Evolutionary conservation across 2,797 vertebrate genomes (phyloP), one percentile per base, ranked within the genome.

Genomic region (Hydrolagus colliei): DNA sequence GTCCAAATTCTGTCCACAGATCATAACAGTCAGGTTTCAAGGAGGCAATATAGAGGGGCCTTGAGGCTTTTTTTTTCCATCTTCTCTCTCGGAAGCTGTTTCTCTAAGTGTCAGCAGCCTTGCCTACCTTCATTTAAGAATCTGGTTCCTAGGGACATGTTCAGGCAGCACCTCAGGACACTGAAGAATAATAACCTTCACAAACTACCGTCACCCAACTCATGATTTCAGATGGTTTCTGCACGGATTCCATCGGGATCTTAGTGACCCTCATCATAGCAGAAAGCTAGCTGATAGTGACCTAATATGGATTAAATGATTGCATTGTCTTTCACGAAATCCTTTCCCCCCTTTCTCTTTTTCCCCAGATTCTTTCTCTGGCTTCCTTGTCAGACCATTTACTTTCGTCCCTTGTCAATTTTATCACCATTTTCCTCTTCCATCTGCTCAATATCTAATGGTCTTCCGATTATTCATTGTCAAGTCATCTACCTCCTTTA

Each of bases 161-260:
- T 65, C 32, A 71, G 79, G 65, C 16, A 84, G 63, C 32, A 10
- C 41, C 79, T 84, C 79, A 84, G 65, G 27, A 67, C 27, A 16
- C 4, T n/a, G 27, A 71, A 68, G 65, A 35, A 9, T 68, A 68
- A 35, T 16, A 67, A 52, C 32, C 67, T 84, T 18, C 16, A 41
- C 65, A 68, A 16, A 22, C 65, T 35, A 84, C 68, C 68, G 67
- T 71, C 65, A 71, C n/a, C 63, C 32, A 84, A 18, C 32, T 27
- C 20, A 71, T 84, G 65, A 84, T 84, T 67, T 84, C 68, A 35
- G 2, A 84, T 84, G 67, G 27, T 82, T 82, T 67, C 16, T 82
- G 27, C 68, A 9, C 18, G 65, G 16, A 7, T 18, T 84, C 65
- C 67, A 0, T 14, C 11, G 65, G 9, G 16, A 68, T n/a, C 32